Percentiles rank a stretch among this genome's conserved stretches.
phyloP scores from a whole-genome alignment of 2,113 vertebrate species.

The Naja naja region DNA sequence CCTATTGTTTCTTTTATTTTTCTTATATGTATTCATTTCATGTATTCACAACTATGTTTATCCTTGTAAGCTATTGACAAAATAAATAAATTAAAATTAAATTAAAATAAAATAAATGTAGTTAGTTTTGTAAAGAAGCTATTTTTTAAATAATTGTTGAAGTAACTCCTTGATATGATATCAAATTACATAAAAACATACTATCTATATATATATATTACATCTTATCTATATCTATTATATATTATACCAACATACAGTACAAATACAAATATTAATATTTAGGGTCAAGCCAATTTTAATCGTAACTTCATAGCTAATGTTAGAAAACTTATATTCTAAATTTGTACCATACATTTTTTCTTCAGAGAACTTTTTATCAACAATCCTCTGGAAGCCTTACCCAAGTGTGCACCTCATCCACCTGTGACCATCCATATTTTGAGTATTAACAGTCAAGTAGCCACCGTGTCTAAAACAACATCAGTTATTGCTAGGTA shows the following conservation, averaged over 20 bases:
- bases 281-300: background rate
- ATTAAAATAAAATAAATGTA: too few relatives aligned
- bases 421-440: conserved; percentile 24
- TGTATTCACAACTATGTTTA: too few relatives aligned
- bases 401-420: conserved; percentile 30
- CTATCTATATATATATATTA: too few relatives aligned
- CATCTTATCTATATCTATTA: too few relatives aligned
- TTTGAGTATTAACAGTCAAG: conserved; percentile 48
- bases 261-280: background rate
- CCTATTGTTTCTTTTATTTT: too few relatives aligned
- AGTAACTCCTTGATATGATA: background rate
- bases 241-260: background rate
- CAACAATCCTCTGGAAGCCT: conserved; percentile 58
- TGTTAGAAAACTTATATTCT: background rate
- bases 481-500: conserved; percentile 43
- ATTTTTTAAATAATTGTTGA: background rate
- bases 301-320: background rate
- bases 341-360: conserved; percentile 18
- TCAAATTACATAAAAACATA: background rate
- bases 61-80: too few relatives aligned
- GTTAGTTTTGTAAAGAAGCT: background rate
- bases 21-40: too few relatives aligned
- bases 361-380: conserved; percentile 48
- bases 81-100: too few relatives aligned
- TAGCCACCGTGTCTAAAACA: conserved; percentile 50